phyloP scores from a whole-genome alignment of 2,888 invertebrate genomes.

The Monochamus alternatus region DNA sequence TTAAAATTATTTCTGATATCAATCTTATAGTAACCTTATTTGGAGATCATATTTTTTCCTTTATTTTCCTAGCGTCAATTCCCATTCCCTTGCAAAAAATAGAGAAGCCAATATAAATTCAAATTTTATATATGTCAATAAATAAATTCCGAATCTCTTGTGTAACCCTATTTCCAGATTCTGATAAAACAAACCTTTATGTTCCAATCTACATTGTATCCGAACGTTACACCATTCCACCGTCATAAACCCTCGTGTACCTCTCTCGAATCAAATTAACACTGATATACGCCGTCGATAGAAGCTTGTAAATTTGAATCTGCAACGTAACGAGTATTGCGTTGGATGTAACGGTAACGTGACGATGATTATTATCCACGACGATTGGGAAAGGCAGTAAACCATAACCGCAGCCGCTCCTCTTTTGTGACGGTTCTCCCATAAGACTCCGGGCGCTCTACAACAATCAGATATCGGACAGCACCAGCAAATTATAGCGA shows the following conservation, averaged over 20 bases:
- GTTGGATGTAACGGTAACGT: conserved; percentile 22
- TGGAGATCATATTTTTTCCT: too few relatives aligned
- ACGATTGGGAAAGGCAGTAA: conserved; percentile 38
- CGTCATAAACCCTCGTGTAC: conserved; percentile 16
- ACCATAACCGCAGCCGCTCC: conserved; percentile 39
- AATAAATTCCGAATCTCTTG: background rate
- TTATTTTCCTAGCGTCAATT: too few relatives aligned
- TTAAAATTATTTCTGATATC: too few relatives aligned
- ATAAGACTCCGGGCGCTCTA: background rate
- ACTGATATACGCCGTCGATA: conserved; percentile 47
- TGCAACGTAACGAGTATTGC: conserved; percentile 40
- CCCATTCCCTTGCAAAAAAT: too few relatives aligned
- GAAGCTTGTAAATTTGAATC: conserved; percentile 47
- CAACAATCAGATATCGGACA: conserved; percentile 20
- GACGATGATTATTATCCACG: conserved; percentile 40
- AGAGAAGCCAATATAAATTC: too few relatives aligned
- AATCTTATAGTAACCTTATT: too few relatives aligned
- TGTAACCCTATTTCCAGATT: background rate
- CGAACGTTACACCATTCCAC: background rate
- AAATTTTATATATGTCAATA: background rate
- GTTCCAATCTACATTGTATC: conserved; percentile 15
- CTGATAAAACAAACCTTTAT: background rate
- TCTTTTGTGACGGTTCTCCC: conserved; percentile 19
- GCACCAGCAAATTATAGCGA: background rate
- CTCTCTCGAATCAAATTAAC: conserved; percentile 41